Base-by-base conservation (phyloP, 2,888 invertebrate genomes). In the Meteorus cinctellus region DNA sequence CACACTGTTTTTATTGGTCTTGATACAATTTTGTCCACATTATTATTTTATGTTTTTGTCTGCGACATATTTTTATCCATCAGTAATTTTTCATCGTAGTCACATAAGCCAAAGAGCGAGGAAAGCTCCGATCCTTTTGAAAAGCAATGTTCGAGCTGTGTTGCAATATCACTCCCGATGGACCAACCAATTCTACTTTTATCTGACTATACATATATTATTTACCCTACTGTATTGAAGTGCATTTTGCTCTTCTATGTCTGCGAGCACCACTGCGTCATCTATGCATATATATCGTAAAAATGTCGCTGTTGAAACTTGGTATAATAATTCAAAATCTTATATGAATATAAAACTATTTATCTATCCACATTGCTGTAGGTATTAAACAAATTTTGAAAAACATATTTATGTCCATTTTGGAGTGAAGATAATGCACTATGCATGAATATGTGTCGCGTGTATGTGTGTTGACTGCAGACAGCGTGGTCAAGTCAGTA, bases 171-270 rank as follows among this genome's bases (percentile, higher is more conserved):
- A 83, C 81, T 82, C 86, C 85, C 85, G 75, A 70, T 79, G 83
- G 85, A 80, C 83, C 84, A 81, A 85, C 85, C 84, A 84, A 84
- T 86, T 86, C 84, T 83, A 85, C 85, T 86, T 85, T 85, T 63
- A 31, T 82, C 82, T 81, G 81, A 75, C 71, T 72, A 60, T 65
- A 75, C 48, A 68, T 34, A 62, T 71, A 31, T 19, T 29, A 62
- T 62, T 29, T 24, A 31, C 31, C 3, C 29, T 16, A 24, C 31
- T 14, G n/a, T n/a, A 73, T 75, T 77, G 77, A 48, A 77, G 81
- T 79, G 68, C 68, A 51, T 68, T 48, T 68, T 68, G 31, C 34
- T 68, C 51, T 70, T 29, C 31, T 65, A 45, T n/a, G 19, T 55
- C 45, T 16, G 51, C 63, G 72, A 75, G 29, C 31, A 62, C 34